Conservation (phyloP, 1,140 invertebrate genomes). For the Batillaria attramentaria region DNA sequence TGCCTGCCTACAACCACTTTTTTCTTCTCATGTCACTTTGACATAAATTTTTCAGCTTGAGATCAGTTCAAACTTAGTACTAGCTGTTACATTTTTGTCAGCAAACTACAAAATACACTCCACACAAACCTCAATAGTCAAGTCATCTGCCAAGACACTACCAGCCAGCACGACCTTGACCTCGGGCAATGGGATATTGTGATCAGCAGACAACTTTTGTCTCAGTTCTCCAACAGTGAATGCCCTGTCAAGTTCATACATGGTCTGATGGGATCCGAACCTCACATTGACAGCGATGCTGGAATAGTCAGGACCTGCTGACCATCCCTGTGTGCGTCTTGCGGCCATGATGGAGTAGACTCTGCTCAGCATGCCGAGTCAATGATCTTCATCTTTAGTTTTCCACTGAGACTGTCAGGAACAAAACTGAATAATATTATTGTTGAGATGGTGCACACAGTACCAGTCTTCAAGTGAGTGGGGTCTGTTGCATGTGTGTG, state of each 20-base stretch:
- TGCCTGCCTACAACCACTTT: no score
- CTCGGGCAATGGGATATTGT: conserved; percentile 80
- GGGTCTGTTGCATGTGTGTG: no score
- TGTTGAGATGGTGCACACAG: no score
- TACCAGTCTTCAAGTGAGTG: no score
- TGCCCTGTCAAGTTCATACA: conserved; percentile 20
- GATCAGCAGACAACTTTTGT: conserved; percentile 79
- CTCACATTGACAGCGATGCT: conserved; percentile 19
- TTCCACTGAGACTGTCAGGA: neutral
- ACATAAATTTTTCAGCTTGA: no score
- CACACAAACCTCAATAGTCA: conserved; percentile 78
- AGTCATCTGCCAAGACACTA: conserved; percentile 84
- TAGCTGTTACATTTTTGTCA: neutral
- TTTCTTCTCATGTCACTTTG: no score
- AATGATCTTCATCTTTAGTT: neutral
- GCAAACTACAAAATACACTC: neutral
- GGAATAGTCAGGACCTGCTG: neutral
- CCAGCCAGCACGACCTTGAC: conserved; percentile 90
- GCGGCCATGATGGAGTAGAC: conserved; percentile 7
- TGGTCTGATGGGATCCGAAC: conserved; percentile 1
- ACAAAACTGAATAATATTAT: no score
- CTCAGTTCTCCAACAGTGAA: conserved; percentile 85
- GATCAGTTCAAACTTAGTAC: no score
- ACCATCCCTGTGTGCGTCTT: neutral
- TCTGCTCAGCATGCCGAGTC: neutral